phyloP scores from a whole-genome alignment of 2,888 invertebrate species.

The Nomada hirtipes region DNA sequence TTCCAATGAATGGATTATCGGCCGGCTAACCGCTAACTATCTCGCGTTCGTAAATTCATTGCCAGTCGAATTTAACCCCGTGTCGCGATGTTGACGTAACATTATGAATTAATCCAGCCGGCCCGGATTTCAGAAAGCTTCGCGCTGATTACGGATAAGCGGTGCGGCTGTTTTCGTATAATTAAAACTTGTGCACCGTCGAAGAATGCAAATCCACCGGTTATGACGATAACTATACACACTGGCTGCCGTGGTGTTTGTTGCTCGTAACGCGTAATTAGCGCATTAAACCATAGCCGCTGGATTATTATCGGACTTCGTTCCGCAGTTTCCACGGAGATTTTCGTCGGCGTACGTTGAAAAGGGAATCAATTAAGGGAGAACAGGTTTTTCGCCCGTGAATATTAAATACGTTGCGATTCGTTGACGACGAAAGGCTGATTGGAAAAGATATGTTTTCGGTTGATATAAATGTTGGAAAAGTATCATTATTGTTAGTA shows the following conservation, averaged over 20 bases:
- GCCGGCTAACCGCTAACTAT: constrained; percentile 36
- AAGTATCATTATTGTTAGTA: not conserved
- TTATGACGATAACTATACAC: constrained; percentile 33
- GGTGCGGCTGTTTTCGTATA: constrained; percentile 54
- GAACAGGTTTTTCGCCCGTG: not conserved
- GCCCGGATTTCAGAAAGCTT: constrained; percentile 52
- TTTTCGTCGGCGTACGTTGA: not conserved
- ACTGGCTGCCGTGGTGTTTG: not conserved
- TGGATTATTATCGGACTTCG: constrained; percentile 12
- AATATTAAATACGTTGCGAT: not conserved
- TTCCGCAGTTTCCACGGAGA: not conserved
- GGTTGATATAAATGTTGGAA: not conserved
- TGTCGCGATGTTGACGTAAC: constrained; percentile 52
- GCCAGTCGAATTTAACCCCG: constrained; percentile 56
- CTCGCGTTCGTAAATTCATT: constrained; percentile 59
- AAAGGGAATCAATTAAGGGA: constrained; percentile 19
- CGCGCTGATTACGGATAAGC: constrained; percentile 46
- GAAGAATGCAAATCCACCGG: constrained; percentile 49
- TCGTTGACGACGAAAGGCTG: not conserved
- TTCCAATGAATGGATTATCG: constrained; percentile 52
- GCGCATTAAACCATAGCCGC: constrained; percentile 29
- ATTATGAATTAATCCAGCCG: constrained; percentile 65
- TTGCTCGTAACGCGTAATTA: constrained; percentile 34
- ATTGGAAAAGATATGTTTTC: not conserved
- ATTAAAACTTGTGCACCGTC: constrained; percentile 53